phyloP scores from a whole-genome alignment of 2,113 vertebrate genomes.

The Atractosteus spatula region DNA sequence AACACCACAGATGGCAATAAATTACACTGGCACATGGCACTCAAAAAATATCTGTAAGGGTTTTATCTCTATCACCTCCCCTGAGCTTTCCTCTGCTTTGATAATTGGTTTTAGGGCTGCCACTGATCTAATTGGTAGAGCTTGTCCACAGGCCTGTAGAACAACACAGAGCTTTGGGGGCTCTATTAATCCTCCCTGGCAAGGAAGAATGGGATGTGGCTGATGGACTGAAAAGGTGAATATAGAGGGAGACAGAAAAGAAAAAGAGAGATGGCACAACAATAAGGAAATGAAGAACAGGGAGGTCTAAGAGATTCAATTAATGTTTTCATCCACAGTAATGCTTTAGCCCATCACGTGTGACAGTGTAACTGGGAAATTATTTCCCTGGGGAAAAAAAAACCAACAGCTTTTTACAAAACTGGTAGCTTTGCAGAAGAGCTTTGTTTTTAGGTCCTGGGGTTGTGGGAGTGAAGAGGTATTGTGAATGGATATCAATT shows the following conservation, averaged over 20 bases:
- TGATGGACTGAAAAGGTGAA: slow-evolving; percentile 2
- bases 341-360: no score
- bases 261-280: background rate
- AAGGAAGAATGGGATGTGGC: slow-evolving; percentile 24
- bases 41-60: background rate
- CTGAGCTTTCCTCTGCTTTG: background rate
- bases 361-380: no score
- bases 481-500: no score
- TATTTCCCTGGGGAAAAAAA: no score
- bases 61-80: slow-evolving; percentile 2
- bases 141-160: slow-evolving; percentile 20
- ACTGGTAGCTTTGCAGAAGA: no score
- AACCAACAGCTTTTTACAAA: no score
- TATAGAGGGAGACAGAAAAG: background rate
- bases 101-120: slow-evolving; percentile 37
- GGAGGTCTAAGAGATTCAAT: background rate
- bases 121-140: slow-evolving; percentile 31
- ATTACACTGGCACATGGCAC: background rate
- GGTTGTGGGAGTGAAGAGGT: no score
- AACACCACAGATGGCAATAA: background rate
- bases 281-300: background rate
- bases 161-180: background rate
- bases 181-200: slow-evolving; percentile 9
- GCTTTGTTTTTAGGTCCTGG: no score
- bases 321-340: background rate